A percentile compares a stretch with the other conserved stretches of the same genome.
phyloP scores from a whole-genome alignment of 2,113 vertebrate species.

The Columba livia region DNA sequence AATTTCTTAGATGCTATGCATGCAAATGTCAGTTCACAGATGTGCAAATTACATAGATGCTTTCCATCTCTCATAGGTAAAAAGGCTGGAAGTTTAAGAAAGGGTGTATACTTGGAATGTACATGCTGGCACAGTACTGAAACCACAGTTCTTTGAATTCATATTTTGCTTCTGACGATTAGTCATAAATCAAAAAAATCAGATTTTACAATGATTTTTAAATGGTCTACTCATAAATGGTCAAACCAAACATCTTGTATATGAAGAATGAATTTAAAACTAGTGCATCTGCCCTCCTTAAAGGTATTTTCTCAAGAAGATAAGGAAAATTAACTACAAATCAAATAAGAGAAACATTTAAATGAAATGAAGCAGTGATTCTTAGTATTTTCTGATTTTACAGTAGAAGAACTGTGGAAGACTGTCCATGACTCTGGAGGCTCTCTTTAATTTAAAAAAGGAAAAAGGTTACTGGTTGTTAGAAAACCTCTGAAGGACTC shows the following conservation, averaged over 20 bases:
- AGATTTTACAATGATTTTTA: neutral
- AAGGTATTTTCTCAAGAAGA: neutral
- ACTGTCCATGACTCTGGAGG: neutral
- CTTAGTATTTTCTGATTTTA: neutral
- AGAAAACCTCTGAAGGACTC: neutral
- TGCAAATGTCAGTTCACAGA: slow-evolving; percentile 58
- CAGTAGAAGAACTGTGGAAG: neutral
- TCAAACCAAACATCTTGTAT: neutral
- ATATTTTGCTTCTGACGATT: neutral
- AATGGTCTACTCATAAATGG: neutral
- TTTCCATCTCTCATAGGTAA: slow-evolving; percentile 30
- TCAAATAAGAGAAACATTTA: neutral
- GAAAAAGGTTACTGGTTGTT: neutral
- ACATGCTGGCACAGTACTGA: neutral
- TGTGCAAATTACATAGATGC: slow-evolving; percentile 31
- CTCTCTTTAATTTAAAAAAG: neutral
- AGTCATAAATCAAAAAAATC: neutral
- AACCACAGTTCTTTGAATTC: slow-evolving; percentile 28
- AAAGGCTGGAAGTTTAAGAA: slow-evolving; percentile 17
- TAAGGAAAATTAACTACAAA: neutral
- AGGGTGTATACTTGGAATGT: neutral
- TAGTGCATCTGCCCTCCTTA: neutral
- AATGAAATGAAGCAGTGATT: neutral
- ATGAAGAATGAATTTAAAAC: neutral
- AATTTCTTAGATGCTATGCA: slow-evolving; percentile 48